phyloP scores from a whole-genome alignment of 1,140 invertebrate genomes.

The Dolichoris vasculosae region DNA sequence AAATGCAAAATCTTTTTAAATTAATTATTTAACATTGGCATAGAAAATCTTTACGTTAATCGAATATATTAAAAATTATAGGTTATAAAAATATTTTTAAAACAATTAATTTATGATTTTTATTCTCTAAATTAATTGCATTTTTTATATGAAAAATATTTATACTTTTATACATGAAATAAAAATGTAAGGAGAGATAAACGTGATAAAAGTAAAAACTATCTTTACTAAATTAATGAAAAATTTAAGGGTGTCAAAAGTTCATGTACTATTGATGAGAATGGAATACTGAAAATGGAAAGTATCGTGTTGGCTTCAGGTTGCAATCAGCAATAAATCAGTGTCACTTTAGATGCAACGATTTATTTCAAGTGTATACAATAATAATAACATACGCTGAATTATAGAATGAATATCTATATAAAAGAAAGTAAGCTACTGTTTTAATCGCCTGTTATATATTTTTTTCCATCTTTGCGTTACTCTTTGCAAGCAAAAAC shows the following conservation, averaged over 20 bases:
- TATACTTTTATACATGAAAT: no score
- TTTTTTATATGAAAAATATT: no score
- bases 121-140: no score
- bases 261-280: constrained; percentile 10
- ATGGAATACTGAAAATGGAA: constrained; percentile 10
- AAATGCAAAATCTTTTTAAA: no score
- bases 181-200: no score
- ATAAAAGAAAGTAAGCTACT: constrained; percentile 38
- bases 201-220: not conserved
- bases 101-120: no score
- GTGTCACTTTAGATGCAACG: constrained; percentile 35
- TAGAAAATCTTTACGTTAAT: no score
- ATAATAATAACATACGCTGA: constrained; percentile 33
- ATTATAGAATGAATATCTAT: constrained; percentile 22
- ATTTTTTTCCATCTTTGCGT: constrained; percentile 5
- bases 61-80: no score
- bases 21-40: no score
- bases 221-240: not conserved
- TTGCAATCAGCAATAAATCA: constrained; percentile 40
- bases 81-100: no score
- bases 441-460: not conserved
- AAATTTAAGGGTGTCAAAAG: constrained; percentile 39
- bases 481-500: not conserved
- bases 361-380: constrained; percentile 42
- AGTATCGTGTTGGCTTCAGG: constrained; percentile 1